These are phyloP conservation scores for Nyctalus aviator DNA, from an alignment of 2,797 vertebrate genomes.

Conservation along the genomic window DNA sequence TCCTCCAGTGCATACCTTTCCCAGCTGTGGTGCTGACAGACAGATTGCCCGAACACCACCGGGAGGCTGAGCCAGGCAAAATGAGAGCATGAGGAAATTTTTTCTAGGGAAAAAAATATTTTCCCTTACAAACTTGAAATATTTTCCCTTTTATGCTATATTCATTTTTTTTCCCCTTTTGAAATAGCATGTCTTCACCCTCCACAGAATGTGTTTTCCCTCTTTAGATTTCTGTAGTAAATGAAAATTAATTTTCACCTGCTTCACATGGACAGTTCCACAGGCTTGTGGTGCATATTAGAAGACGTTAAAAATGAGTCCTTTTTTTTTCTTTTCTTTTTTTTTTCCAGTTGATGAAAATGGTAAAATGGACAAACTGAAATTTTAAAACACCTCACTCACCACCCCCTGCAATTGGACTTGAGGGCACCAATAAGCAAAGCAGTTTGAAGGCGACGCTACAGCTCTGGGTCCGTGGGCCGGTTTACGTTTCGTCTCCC, in stretches of 20 bases:
- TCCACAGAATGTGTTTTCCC: neutral
- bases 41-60: slow-evolving; percentile 43
- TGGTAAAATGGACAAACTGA: slow-evolving; percentile 10
- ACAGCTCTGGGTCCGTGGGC: neutral
- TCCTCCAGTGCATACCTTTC: neutral
- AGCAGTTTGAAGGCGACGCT: neutral
- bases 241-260: slow-evolving; percentile 65
- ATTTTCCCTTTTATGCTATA: slow-evolving; percentile 73
- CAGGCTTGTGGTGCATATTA: neutral
- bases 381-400: neutral
- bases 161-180: neutral
- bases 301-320: neutral
- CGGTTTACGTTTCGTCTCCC: neutral
- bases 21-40: slow-evolving; percentile 60
- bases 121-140: slow-evolving; percentile 77
- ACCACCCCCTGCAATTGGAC: neutral
- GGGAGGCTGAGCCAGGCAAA: slow-evolving; percentile 39
- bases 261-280: neutral
- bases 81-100: slow-evolving; percentile 55
- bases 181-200: slow-evolving; percentile 42
- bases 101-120: slow-evolving; percentile 68
- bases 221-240: slow-evolving; percentile 51
- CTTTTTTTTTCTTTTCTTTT: no score
- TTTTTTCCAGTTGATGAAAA: neutral
- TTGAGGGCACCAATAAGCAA: neutral